Evolutionary conservation across 1,140 invertebrate genomes (phyloP).

Genomic region (Drosophila pandora): DNA sequence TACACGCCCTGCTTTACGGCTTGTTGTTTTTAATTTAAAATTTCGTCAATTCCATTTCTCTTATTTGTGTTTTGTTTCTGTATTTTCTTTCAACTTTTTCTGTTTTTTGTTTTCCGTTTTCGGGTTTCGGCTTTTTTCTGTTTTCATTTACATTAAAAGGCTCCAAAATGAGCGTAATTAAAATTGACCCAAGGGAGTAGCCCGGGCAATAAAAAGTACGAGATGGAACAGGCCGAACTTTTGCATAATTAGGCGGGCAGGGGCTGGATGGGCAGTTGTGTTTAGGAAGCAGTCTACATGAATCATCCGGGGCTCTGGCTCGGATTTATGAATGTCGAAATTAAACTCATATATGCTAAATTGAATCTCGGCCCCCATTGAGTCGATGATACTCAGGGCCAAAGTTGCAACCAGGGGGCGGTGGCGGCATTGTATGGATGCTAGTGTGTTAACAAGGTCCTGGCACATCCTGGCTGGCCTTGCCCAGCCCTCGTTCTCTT

Average conservation of each 20-base stretch:
- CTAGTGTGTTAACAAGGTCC: constrained; percentile 23
- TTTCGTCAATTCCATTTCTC: constrained; percentile 38
- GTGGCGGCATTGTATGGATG: neutral
- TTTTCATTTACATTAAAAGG: constrained; percentile 63
- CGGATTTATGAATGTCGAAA: constrained; percentile 55
- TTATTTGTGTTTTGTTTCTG: constrained; percentile 37
- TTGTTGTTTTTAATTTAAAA: constrained; percentile 65
- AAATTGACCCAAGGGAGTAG: constrained; percentile 77
- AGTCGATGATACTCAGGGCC: constrained; percentile 51
- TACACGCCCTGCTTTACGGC: constrained; percentile 64
- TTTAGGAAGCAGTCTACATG: constrained; percentile 27
- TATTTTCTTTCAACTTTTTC: constrained; percentile 27
- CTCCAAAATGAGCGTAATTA: constrained; percentile 76
- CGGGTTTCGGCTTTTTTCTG: constrained; percentile 12
- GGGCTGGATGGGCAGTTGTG: neutral
- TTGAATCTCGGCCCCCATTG: constrained; percentile 51
- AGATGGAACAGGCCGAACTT: constrained; percentile 42
- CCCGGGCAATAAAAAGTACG: constrained; percentile 39
- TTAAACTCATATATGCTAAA: constrained; percentile 66
- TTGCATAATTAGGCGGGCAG: constrained; percentile 57
- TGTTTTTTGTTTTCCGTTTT: too few relatives aligned
- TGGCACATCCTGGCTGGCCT: constrained; percentile 15
- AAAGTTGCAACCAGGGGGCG: constrained; percentile 10
- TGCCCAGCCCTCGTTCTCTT: constrained; percentile 16
- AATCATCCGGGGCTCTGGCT: constrained; percentile 43